Conservation (phyloP, 2,888 invertebrate genomes). For the Hanleya hanleyi region DNA sequence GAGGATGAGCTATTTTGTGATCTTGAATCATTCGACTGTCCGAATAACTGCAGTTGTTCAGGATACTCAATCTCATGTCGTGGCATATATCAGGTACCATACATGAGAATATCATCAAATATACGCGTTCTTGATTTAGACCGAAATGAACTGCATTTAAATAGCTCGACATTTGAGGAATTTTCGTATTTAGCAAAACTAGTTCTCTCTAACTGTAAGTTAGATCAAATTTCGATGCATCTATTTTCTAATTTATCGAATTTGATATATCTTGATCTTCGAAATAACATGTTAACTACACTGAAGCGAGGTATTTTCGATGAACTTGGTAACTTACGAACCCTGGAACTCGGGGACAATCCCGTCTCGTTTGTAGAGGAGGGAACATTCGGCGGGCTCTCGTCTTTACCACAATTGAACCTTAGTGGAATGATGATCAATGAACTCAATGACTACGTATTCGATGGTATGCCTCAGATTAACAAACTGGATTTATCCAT, state of each 20-base stretch:
- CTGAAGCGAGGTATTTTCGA: background rate
- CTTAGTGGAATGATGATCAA: background rate
- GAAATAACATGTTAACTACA: background rate
- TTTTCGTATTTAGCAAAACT: background rate
- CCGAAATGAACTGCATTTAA: background rate
- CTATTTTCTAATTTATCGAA: background rate
- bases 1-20: background rate
- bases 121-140: background rate
- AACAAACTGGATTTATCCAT: constrained; percentile 27
- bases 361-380: background rate
- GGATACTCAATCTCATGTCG: background rate
- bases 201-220: background rate
- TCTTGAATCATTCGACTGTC: background rate
- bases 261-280: background rate
- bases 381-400: background rate
- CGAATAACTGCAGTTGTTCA: background rate
- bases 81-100: background rate
- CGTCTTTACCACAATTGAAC: background rate
- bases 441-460: background rate
- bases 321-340: background rate
- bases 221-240: background rate
- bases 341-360: background rate
- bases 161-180: background rate
- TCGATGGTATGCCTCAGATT: background rate
- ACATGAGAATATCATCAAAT: background rate